These are phyloP conservation scores for Lucifuga dentata DNA, from an alignment of 2,113 vertebrate species.

Conservation along the genomic window DNA sequence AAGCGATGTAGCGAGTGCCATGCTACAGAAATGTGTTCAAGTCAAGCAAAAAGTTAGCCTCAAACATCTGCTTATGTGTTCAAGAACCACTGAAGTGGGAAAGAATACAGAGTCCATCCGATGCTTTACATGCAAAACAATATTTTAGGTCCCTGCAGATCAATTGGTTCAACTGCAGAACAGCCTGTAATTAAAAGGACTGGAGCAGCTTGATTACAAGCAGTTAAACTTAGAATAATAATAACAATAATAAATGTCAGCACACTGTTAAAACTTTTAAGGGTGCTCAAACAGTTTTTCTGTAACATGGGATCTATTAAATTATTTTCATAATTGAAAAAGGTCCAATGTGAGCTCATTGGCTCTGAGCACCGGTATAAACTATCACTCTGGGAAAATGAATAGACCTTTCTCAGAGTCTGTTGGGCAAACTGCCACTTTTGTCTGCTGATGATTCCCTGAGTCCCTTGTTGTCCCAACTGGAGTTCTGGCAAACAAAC, in stretches of 20 bases:
- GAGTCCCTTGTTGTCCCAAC: conserved; percentile 53
- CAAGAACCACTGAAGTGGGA: conserved; percentile 26
- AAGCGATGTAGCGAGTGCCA: conserved; percentile 35
- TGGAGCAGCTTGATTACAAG: conserved; percentile 11
- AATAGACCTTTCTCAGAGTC: conserved; percentile 49
- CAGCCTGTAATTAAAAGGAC: conserved; percentile 31
- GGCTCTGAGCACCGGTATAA: conserved; percentile 42
- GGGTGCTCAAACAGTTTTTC: not conserved
- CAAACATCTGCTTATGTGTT: conserved; percentile 69
- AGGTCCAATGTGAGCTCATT: conserved; percentile 32
- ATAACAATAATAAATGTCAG: conserved; percentile 27
- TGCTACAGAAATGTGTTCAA: conserved; percentile 43
- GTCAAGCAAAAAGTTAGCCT: conserved; percentile 43
- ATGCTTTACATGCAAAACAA: conserved; percentile 57
- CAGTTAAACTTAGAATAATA: not conserved
- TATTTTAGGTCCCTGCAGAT: conserved; percentile 34
- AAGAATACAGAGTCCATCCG: conserved; percentile 33
- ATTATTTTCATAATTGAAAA: conserved; percentile 29
- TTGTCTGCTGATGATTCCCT: conserved; percentile 53
- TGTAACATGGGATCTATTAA: conserved; percentile 26
- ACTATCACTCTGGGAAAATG: conserved; percentile 29
- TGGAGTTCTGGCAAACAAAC: conserved; percentile 37
- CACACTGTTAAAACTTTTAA: conserved; percentile 10
- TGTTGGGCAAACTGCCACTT: conserved; percentile 53
- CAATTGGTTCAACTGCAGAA: conserved; percentile 17